phyloP scores from a whole-genome alignment of 2,113 vertebrate species.

The Leptobrachium ailaonicum region DNA sequence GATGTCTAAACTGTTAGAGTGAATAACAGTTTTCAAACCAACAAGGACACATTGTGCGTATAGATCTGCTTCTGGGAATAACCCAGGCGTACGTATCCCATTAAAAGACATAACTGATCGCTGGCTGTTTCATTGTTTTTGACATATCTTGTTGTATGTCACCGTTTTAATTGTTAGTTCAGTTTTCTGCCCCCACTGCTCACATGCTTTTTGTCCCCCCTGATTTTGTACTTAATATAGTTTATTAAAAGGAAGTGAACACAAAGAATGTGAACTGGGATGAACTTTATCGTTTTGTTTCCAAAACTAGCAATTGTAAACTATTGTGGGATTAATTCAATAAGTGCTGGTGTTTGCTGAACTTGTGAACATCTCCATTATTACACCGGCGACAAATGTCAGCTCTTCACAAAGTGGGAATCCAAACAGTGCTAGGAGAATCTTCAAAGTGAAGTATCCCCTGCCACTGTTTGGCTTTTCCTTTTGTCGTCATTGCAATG shows the following conservation, averaged over 20 bases:
- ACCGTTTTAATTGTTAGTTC: conserved; percentile 15
- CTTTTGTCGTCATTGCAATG: too few species aligned
- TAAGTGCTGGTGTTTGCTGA: too few species aligned
- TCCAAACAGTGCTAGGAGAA: too few species aligned
- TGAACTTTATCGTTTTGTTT: conserved; percentile 14
- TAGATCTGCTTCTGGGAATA: conserved; percentile 10
- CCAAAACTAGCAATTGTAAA: too few species aligned
- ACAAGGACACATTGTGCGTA: conserved; percentile 36
- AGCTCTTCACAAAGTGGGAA: too few species aligned
- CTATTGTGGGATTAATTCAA: too few species aligned
- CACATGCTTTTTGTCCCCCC: not conserved
- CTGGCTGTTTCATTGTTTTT: conserved; percentile 32
- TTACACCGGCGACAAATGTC: too few species aligned
- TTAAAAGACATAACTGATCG: conserved; percentile 12
- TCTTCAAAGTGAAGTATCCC: too few species aligned
- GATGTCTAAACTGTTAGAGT: conserved; percentile 28
- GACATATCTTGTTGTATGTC: conserved; percentile 23
- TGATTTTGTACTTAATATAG: not conserved
- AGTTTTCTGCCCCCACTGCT: not conserved
- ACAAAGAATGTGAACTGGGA: not conserved
- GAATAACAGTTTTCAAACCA: conserved; percentile 37
- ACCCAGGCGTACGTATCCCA: not conserved
- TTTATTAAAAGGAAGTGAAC: conserved; percentile 7
- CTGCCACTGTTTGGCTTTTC: too few species aligned
- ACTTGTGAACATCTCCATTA: too few species aligned